Percentiles rank a stretch among this genome's conserved stretches.
phyloP scores from a whole-genome alignment of 2,888 invertebrate genomes.

The Scotopteryx bipunctaria region DNA sequence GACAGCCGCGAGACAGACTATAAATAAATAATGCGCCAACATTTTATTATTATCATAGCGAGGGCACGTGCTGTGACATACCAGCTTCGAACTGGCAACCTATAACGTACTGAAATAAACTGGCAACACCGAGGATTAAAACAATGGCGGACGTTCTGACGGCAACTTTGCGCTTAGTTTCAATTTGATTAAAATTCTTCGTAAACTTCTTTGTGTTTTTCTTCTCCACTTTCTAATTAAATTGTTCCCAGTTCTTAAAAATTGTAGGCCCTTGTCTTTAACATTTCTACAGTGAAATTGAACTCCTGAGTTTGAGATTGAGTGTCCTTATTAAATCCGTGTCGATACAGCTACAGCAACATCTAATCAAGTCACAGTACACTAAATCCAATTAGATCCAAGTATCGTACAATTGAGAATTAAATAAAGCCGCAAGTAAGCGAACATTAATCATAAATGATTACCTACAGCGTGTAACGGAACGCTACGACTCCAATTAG shows the following conservation, averaged over 20 bases:
- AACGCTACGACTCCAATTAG: conserved; percentile 55
- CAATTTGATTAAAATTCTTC: conserved; percentile 24
- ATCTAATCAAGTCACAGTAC: conserved; percentile 46
- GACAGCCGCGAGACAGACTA: conserved; percentile 81
- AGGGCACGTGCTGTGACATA: conserved; percentile 79
- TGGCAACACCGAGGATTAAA: conserved; percentile 42
- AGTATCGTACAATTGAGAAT: conserved; percentile 57
- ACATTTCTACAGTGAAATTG: too few species aligned
- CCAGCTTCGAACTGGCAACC: conserved; percentile 45
- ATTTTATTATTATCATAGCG: conserved; percentile 82
- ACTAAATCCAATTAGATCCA: conserved; percentile 61
- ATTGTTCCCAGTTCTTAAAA: too few species aligned
- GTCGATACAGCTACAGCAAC: conserved; percentile 28
- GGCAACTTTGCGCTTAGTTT: conserved; percentile 11
- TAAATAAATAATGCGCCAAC: conserved; percentile 83
- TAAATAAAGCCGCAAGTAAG: conserved; percentile 56
- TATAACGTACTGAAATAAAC: conserved; percentile 60
- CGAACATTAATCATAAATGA: conserved; percentile 69
- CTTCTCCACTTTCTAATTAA: neutral
- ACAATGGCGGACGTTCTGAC: conserved; percentile 32
- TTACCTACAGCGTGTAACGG: conserved; percentile 56
- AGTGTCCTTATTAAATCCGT: conserved; percentile 13
- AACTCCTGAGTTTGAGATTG: too few species aligned
- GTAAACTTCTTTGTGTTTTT: neutral
- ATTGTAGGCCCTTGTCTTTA: too few species aligned